Conservation (phyloP, 2,888 invertebrate species). For the Piscicola geometra region DNA sequence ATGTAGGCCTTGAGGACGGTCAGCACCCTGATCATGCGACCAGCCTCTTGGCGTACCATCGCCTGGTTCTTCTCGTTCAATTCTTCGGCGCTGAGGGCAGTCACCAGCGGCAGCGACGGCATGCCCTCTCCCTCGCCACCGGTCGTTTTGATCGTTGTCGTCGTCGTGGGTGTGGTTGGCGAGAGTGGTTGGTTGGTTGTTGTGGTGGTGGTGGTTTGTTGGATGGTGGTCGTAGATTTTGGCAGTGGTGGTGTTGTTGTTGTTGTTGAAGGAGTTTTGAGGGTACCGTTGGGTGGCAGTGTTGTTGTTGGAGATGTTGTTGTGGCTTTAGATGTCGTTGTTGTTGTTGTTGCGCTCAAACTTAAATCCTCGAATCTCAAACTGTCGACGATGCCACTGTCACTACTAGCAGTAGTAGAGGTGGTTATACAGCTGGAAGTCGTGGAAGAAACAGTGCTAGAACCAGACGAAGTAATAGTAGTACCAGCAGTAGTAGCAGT, state of each 20-base stretch:
- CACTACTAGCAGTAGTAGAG: not conserved
- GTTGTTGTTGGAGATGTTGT: too few species aligned
- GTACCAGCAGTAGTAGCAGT: not conserved
- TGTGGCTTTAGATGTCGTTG: too few species aligned
- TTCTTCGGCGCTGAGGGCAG: not conserved
- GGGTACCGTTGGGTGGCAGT: not conserved
- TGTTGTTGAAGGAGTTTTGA: not conserved
- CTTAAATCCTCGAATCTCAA: too few species aligned
- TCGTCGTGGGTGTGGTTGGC: not conserved
- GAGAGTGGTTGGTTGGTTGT: not conserved
- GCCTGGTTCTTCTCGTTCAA: conserved; percentile 58
- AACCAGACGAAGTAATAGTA: not conserved
- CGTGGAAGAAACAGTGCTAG: not conserved
- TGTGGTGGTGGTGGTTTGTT: not conserved
- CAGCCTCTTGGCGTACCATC: conserved; percentile 64
- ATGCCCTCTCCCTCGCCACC: not conserved
- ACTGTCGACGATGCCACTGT: too few species aligned
- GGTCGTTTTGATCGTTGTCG: not conserved
- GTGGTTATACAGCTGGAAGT: not conserved
- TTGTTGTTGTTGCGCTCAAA: too few species aligned
- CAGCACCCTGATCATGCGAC: conserved; percentile 79
- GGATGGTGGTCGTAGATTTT: not conserved
- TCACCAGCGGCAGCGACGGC: not conserved
- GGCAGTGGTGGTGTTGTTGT: not conserved
- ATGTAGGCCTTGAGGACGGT: conserved; percentile 91